These are phyloP conservation scores for Pocillopora meandrina DNA, from an alignment of 92 coral and sea anemone species.

Conservation along the genomic window DNA sequence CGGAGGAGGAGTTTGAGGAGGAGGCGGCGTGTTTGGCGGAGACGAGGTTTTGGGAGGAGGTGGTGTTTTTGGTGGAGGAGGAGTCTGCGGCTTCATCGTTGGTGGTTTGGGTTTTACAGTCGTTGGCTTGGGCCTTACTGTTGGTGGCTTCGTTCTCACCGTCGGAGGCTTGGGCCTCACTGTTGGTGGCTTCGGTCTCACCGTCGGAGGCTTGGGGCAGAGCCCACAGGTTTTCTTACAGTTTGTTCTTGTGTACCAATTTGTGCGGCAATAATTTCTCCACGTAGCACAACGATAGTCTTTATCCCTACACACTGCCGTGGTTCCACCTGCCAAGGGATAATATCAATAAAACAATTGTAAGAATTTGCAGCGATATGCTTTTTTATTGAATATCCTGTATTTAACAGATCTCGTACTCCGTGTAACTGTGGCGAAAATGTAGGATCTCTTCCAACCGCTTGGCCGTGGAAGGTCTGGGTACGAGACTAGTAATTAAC, in stretches of 20 bases:
- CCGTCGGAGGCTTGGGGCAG: conserved; percentile 58
- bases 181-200: conserved; percentile 57
- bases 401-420: too few relatives aligned
- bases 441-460: too few relatives aligned
- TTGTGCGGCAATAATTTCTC: conserved; percentile 55
- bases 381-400: too few relatives aligned
- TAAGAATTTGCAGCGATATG: too few relatives aligned
- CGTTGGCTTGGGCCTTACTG: conserved; percentile 54
- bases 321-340: not conserved
- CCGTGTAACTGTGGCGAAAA: too few relatives aligned
- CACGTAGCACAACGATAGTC: conserved; percentile 44
- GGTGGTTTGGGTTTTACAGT: conserved; percentile 48
- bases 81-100: conserved; percentile 43
- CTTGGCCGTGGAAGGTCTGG: too few relatives aligned
- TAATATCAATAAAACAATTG: too few relatives aligned
- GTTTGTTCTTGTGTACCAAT: conserved; percentile 48
- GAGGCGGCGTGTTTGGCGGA: not conserved
- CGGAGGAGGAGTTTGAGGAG: conserved; percentile 14
- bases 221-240: conserved; percentile 59
- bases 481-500: too few relatives aligned
- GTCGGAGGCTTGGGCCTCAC: conserved; percentile 65
- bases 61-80: conserved; percentile 40
- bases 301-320: conserved; percentile 33
- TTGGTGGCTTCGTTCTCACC: conserved; percentile 46
- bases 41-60: conserved; percentile 2